These are phyloP conservation scores for Drosophila tanythrix DNA, from an alignment of 2,888 invertebrate species.

Conservation along the genomic window DNA sequence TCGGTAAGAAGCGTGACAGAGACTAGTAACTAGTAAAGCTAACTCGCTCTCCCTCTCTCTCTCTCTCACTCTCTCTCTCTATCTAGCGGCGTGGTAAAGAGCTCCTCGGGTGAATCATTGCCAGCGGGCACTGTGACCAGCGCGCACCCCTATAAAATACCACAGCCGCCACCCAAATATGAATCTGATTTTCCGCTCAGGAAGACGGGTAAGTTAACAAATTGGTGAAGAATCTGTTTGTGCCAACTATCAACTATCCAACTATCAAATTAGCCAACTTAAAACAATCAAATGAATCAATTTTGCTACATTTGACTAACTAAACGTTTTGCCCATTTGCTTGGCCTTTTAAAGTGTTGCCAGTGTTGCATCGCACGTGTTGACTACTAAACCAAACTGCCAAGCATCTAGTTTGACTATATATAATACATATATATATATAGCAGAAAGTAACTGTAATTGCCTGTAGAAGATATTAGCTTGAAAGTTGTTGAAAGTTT, in stretches of 20 bases:
- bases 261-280: not conserved
- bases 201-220: conserved; percentile 93
- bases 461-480: not conserved
- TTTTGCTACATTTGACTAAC: conserved; percentile 14
- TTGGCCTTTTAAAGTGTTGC: conserved; percentile 40
- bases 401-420: not conserved
- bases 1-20: conserved; percentile 87
- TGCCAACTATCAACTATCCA: not conserved
- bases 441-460: not conserved
- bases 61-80: not conserved
- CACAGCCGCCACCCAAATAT: conserved; percentile 87
- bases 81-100: conserved; percentile 88
- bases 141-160: conserved; percentile 90
- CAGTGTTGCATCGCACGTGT: conserved; percentile 33
- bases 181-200: conserved; percentile 94
- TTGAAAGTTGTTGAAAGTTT: not conserved
- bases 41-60: not conserved
- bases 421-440: no score
- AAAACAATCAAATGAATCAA: not conserved
- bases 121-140: conserved; percentile 87
- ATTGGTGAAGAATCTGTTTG: not conserved
- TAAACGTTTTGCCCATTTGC: conserved; percentile 33
- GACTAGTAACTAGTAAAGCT: not conserved
- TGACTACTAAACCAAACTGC: conserved; percentile 38
- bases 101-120: conserved; percentile 88